These are phyloP conservation scores for Lucinisca nassula DNA, from an alignment of 2,888 invertebrate species.

Conservation along the genomic window DNA sequence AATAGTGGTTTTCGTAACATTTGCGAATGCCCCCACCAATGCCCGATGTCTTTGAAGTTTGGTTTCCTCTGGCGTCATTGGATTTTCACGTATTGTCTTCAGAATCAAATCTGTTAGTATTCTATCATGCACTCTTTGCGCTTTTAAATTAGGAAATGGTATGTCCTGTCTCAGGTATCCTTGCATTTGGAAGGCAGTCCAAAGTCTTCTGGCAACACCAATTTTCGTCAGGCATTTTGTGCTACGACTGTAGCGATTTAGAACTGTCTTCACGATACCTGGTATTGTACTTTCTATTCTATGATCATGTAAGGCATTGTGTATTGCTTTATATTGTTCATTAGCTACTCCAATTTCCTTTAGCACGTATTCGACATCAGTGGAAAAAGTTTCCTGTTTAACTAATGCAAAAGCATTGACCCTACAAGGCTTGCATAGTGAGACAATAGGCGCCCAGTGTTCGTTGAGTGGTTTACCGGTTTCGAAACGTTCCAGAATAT, in stretches of 20 bases:
- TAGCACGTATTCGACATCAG: conserved; percentile 49
- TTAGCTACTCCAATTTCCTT: conserved; percentile 35
- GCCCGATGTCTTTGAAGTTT: conserved; percentile 11
- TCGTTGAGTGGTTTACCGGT: neutral
- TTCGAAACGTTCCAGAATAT: neutral
- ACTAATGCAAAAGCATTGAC: conserved; percentile 47
- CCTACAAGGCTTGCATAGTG: conserved; percentile 53
- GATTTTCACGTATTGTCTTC: neutral
- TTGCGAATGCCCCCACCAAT: conserved; percentile 11
- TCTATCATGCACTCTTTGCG: neutral
- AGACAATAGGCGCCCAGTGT: conserved; percentile 16
- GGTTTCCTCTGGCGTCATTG: conserved; percentile 9
- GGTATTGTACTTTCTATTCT: conserved; percentile 25
- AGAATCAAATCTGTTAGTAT: conserved; percentile 4
- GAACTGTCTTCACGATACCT: conserved; percentile 23
- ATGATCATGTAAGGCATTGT: conserved; percentile 12
- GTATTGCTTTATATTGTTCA: conserved; percentile 4
- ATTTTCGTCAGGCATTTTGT: neutral
- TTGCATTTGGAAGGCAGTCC: conserved; percentile 28
- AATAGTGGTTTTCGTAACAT: neutral
- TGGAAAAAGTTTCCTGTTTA: conserved; percentile 58
- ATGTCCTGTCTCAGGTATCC: neutral
- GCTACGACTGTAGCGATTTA: neutral
- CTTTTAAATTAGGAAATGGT: neutral
- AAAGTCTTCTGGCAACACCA: neutral